A percentile compares a stretch with the other conserved stretches of the same genome.
Conservation (phyloP, 2,888 invertebrate species). For the Trachelus stipa region DNA sequence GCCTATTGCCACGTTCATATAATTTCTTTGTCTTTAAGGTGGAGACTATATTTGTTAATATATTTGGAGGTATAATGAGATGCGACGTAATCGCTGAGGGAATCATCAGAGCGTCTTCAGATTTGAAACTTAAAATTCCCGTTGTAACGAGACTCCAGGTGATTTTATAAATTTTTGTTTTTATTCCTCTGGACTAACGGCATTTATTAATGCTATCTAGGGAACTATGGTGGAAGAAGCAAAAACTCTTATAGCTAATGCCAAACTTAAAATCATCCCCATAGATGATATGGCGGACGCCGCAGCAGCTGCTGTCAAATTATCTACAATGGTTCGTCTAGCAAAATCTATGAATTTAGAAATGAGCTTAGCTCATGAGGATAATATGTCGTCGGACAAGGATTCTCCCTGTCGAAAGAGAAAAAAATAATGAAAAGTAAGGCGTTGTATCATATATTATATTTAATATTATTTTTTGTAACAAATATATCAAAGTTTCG, state of each 20-base stretch:
- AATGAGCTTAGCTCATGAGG: not conserved
- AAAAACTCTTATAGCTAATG: constrained; percentile 36
- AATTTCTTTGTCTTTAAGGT: constrained; percentile 61
- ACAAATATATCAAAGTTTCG: not conserved
- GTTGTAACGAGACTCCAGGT: constrained; percentile 72
- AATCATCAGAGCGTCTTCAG: constrained; percentile 70
- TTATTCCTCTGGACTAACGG: not conserved
- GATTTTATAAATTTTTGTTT: constrained; percentile 8
- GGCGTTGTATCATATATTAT: not conserved
- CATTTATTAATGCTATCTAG: constrained; percentile 56
- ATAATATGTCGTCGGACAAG: not conserved
- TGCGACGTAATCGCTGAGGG: constrained; percentile 74
- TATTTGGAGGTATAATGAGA: constrained; percentile 74
- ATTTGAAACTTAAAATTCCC: constrained; percentile 70
- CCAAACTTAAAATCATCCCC: constrained; percentile 44
- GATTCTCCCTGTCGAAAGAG: not conserved
- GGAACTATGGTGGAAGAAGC: constrained; percentile 75
- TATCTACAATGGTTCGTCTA: constrained; percentile 38
- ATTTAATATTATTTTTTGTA: not conserved
- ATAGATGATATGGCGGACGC: constrained; percentile 45
- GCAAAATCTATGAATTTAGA: constrained; percentile 42
- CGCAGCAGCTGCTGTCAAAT: constrained; percentile 39
- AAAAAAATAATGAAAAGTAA: not conserved
- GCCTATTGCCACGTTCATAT: not conserved
- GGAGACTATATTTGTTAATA: constrained; percentile 73